Evolutionary conservation across 2,888 invertebrate genomes (phyloP).

Genomic region (Pristionchus arcanus): DNA sequence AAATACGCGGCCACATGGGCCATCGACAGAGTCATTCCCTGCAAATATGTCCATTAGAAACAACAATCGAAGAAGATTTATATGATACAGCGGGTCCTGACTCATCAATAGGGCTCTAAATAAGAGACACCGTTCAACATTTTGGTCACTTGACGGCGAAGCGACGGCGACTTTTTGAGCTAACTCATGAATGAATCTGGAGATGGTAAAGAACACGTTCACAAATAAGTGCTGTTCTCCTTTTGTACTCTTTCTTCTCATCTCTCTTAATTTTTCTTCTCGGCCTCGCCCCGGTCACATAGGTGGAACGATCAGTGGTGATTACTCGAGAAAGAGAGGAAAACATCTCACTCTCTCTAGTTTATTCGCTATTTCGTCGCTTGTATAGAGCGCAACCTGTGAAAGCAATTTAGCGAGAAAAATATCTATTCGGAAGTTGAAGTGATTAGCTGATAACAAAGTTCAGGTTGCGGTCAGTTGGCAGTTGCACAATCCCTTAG

Average conservation of each 20-base stretch:
- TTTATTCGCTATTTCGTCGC: not conserved
- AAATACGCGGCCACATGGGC: not conserved
- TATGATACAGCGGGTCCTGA: not conserved
- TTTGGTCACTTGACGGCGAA: too few species aligned
- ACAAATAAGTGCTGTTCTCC: not conserved
- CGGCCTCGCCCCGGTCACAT: not conserved
- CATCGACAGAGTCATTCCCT: not conserved
- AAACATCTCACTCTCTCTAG: not conserved
- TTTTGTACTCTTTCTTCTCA: not conserved
- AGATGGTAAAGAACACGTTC: not conserved
- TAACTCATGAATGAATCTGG: too few species aligned
- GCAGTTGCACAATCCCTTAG: too few species aligned
- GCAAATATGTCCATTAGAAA: not conserved
- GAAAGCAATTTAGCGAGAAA: not conserved
- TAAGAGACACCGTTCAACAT: not conserved
- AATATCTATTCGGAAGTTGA: not conserved
- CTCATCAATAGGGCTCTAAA: not conserved
- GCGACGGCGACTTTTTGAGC: not conserved
- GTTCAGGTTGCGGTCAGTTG: not conserved
- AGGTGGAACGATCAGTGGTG: conserved; percentile 4
- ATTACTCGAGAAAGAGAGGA: not conserved
- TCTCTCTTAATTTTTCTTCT: not conserved
- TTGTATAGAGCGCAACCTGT: not conserved
- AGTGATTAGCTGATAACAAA: conserved; percentile 5
- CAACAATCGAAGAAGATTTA: not conserved